phyloP scores from a whole-genome alignment of 2,113 vertebrate species.

The Odocoileus virginianus region DNA sequence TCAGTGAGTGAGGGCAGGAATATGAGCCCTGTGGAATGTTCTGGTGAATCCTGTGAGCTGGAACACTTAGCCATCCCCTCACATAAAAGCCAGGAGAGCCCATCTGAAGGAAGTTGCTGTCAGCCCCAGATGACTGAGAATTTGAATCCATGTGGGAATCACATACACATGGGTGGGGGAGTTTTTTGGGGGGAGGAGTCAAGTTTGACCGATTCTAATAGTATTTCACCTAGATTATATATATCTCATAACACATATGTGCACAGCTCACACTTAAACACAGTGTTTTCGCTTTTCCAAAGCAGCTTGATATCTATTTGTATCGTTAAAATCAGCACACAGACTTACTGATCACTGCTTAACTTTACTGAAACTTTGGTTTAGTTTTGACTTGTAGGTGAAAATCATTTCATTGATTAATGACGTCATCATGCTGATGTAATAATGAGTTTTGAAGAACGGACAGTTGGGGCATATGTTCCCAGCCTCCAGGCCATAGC shows the following conservation, averaged over 20 bases:
- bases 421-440: not conserved
- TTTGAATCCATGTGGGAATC: not conserved
- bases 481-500: not conserved
- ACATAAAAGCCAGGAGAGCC: not conserved
- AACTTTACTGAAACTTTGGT: not conserved
- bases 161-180: not conserved
- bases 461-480: rapidly evolving
- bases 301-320: not conserved
- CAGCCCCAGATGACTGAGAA: not conserved
- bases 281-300: not conserved
- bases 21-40: not conserved
- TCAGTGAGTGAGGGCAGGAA: not conserved
- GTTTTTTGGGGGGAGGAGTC: not conserved
- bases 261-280: not conserved
- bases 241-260: not conserved
- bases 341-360: not conserved
- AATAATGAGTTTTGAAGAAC: not conserved
- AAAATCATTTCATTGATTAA: not conserved
- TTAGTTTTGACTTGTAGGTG: not conserved
- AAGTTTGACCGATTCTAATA: not conserved
- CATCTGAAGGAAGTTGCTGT: not conserved
- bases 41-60: not conserved
- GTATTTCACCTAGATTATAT: not conserved
- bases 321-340: not conserved
- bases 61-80: not conserved